A percentile compares a stretch with the other conserved stretches of the same genome.
Evolutionary conservation across 1,140 invertebrate genomes (phyloP).

Genomic region (Teleogryllus occipitalis): DNA sequence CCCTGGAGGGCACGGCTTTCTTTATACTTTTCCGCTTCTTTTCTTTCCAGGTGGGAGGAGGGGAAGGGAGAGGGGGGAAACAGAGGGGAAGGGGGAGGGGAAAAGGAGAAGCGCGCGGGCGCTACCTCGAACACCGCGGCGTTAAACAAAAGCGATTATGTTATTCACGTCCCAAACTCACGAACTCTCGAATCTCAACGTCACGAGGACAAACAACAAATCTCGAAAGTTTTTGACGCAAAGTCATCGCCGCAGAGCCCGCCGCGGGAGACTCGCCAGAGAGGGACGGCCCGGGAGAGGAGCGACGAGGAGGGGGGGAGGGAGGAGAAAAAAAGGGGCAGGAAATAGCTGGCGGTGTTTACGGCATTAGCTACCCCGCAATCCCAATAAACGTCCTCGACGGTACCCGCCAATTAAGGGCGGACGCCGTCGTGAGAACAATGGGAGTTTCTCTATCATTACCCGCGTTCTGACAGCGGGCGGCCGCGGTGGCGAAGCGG

Average conservation of each 20-base stretch:
- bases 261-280: neutral
- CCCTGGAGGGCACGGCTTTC: neutral
- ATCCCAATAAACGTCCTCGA: neutral
- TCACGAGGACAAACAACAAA: neutral
- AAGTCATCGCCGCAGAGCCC: neutral
- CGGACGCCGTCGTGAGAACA: neutral
- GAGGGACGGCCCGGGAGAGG: neutral
- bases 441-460: neutral
- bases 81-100: neutral
- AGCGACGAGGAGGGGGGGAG: neutral
- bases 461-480: neutral
- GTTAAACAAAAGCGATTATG: constrained; percentile 5
- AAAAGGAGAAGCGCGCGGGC: too few relatives aligned
- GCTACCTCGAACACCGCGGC: too few relatives aligned
- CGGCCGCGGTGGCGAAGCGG: too few relatives aligned
- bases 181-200: neutral
- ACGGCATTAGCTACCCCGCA: neutral
- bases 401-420: neutral
- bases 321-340: neutral
- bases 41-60: neutral
- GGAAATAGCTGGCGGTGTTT: neutral
- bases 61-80: neutral
- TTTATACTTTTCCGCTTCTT: neutral
- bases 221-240: neutral
- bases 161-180: neutral